Evolutionary conservation across 2,888 invertebrate genomes (phyloP), one percentile per base, ranked within the genome.

Genomic region (Oasisia sp.): DNA sequence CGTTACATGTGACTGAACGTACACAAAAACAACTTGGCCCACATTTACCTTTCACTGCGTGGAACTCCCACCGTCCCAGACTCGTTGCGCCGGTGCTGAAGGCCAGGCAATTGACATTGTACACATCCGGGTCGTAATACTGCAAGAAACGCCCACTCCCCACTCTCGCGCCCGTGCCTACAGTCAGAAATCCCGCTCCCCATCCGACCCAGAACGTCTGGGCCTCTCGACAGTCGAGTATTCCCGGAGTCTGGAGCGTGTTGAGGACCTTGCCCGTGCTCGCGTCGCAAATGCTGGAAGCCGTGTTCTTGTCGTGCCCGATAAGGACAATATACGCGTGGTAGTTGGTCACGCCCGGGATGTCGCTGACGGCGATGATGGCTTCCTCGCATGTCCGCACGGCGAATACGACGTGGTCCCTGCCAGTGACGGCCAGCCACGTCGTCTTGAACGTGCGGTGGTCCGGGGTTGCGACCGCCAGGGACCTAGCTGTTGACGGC

Each of bases 151-250:
- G 19, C 27, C 74, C 74, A 19, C 74, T 74, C 74, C 74, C 74
- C 19, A 74, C 74, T 74, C 74, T 74, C 74, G 19, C 74, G 14
- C 74, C 74, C 5, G 74, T 19, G 27, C 74, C 74, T 19, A 74
- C 74, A 19, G 19, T 19, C 27, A 74, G 74, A 74, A 74, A 74
- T 7, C 74, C 74, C 74, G 7, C 5, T 19, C 74, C 74, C 74
- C 74, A 74, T n/a, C 74, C 74, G 74, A 74, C 27, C 74, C 74
- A 74, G 74, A 74, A 74, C 19, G 74, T 74, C 74, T 74, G 74
- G 7, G 74, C 27, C 27, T 74, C 74, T 27, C 27, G 7, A 27
- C 74, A 74, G n/a, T 74, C 27, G 19, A 74, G 74, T 74, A 74
- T 74, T n/a, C 74, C 74, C 7, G 74, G 74, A 74, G 74, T 74